These are phyloP conservation scores for Andrena bicolor DNA, from an alignment of 2,888 invertebrate species.

Conservation along the genomic window DNA sequence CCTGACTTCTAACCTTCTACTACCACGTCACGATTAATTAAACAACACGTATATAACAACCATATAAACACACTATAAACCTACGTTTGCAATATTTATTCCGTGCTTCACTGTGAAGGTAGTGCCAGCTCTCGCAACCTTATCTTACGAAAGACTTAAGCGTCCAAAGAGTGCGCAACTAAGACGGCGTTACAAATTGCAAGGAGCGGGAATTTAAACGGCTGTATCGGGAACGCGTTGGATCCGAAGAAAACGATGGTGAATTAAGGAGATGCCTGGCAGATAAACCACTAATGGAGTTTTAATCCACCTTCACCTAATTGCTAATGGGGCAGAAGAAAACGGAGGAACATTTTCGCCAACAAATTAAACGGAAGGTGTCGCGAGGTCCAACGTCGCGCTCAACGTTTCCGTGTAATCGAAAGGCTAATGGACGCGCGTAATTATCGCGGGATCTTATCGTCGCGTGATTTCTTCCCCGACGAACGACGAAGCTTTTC, in stretches of 20 bases:
- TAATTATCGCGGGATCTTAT: conserved; percentile 47
- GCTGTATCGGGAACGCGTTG: not conserved
- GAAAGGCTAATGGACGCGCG: conserved; percentile 54
- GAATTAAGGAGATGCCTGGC: conserved; percentile 49
- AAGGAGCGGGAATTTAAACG: not conserved
- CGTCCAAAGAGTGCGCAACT: not conserved
- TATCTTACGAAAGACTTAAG: not conserved
- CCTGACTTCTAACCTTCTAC: not conserved
- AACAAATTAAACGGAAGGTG: conserved; percentile 54
- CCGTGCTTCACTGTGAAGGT: not conserved
- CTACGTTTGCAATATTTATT: not conserved
- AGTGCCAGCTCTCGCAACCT: not conserved
- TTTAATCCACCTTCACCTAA: conserved; percentile 74
- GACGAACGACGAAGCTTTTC: not conserved
- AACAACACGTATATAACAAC: not conserved
- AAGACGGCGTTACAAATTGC: not conserved
- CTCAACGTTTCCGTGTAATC: conserved; percentile 48
- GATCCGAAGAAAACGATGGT: not conserved
- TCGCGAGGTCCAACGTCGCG: conserved; percentile 17
- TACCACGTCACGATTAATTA: not conserved
- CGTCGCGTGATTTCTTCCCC: conserved; percentile 29
- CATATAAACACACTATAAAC: not conserved
- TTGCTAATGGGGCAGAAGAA: conserved; percentile 67
- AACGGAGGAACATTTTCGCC: conserved; percentile 34
- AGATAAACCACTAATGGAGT: conserved; percentile 76